Evolutionary conservation across 1,140 invertebrate species (phyloP).

Genomic region (Drosophila rufa): DNA sequence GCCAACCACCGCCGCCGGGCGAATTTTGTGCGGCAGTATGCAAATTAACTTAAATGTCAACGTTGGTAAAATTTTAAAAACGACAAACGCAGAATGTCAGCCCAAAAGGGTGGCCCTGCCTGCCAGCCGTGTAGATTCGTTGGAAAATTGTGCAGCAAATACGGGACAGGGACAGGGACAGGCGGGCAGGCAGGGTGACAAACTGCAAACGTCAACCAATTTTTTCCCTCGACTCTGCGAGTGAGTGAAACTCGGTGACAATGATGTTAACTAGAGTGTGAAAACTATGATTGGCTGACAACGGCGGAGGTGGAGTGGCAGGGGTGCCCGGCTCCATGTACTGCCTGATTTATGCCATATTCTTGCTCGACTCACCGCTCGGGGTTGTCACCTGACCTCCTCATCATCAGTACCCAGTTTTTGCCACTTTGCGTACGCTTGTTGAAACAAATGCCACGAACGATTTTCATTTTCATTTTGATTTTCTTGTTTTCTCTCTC

Average conservation of each 20-base stretch:
- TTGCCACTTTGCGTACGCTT: conserved; percentile 41
- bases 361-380: conserved; percentile 38
- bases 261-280: conserved; percentile 83
- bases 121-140: conserved; percentile 45
- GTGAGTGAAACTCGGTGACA: conserved; percentile 72
- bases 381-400: conserved; percentile 20
- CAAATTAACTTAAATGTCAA: conserved; percentile 81
- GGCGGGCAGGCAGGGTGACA: conserved; percentile 29
- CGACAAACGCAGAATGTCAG: conserved; percentile 64
- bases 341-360: conserved; percentile 49
- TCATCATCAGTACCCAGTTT: conserved; percentile 13
- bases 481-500: not conserved
- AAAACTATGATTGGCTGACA: conserved; percentile 82
- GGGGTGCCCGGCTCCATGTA: not conserved
- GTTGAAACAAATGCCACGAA: conserved; percentile 49
- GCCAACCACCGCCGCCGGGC: conserved; percentile 7
- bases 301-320: conserved; percentile 1
- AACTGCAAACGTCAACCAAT: conserved; percentile 76
- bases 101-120: conserved; percentile 44
- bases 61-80: conserved; percentile 56
- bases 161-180: conserved; percentile 1
- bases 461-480: conserved; percentile 48
- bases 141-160: conserved; percentile 66
- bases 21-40: conserved; percentile 71
- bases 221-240: conserved; percentile 52